A percentile compares a stretch with the other conserved stretches of the same genome.
Conservation (phyloP, 2,113 vertebrate species). For the Pollimyrus isidori region DNA sequence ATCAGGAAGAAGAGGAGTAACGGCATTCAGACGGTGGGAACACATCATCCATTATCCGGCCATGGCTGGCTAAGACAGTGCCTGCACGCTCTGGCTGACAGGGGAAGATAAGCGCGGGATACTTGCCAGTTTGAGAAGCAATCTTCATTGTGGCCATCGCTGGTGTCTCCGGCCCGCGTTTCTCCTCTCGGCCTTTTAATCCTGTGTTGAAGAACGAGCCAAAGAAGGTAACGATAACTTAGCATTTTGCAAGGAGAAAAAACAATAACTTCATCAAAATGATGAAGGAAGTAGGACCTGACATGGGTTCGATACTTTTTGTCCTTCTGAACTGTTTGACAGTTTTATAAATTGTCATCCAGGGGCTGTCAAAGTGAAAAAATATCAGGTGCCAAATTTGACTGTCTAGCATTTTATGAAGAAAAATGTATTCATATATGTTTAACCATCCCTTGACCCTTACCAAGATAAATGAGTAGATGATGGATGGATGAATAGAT, state of each 20-base stretch:
- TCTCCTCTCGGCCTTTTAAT: conserved; percentile 35
- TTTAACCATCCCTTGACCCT: background rate
- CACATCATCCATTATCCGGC: background rate
- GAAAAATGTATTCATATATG: background rate
- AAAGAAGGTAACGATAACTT: background rate
- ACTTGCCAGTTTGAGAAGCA: conserved; percentile 63
- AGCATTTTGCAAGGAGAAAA: background rate
- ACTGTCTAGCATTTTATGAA: background rate
- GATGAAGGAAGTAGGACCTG: background rate
- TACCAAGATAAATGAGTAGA: background rate
- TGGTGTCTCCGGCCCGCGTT: conserved; percentile 26
- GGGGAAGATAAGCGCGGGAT: conserved; percentile 27
- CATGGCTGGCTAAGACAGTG: background rate
- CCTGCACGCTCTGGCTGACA: background rate
- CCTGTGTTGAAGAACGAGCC: conserved; percentile 31
- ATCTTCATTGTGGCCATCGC: conserved; percentile 61
- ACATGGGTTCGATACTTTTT: background rate
- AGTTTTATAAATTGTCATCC: background rate
- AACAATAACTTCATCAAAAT: background rate
- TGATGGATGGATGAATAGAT: background rate
- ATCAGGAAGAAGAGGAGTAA: background rate
- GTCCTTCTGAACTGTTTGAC: background rate
- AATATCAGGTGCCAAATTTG: background rate
- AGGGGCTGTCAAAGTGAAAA: background rate
- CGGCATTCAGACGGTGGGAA: conserved; percentile 1